phyloP scores from a whole-genome alignment of 2,113 vertebrate species.

The Steatornis caripensis region DNA sequence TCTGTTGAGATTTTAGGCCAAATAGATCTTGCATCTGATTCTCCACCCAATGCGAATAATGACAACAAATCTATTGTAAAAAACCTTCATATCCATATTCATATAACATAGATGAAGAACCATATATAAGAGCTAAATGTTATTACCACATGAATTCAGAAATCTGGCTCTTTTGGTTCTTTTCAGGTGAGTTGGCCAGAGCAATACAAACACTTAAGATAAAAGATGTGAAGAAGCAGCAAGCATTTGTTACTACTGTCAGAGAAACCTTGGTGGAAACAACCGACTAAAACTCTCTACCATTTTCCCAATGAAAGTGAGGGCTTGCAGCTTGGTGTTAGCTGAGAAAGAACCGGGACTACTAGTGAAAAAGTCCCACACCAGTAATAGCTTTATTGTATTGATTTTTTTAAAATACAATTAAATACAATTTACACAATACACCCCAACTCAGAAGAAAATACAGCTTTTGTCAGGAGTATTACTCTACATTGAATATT shows the following conservation, averaged over 20 bases:
- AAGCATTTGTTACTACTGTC: not conserved
- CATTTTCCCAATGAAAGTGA: not conserved
- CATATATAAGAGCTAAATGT: not conserved
- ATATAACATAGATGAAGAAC: not conserved
- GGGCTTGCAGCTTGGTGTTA: not conserved
- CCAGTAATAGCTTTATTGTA: not conserved
- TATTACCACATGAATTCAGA: not conserved
- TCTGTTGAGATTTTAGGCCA: not conserved
- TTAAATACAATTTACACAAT: not conserved
- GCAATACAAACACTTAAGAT: not conserved
- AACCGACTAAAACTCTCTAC: not conserved
- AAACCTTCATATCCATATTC: not conserved
- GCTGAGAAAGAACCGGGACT: not conserved
- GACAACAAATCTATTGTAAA: not conserved
- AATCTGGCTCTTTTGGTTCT: not conserved
- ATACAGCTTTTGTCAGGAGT: not conserved
- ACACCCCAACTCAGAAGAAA: not conserved
- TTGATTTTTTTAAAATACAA: not conserved
- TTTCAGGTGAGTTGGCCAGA: not conserved
- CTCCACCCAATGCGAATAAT: not conserved
- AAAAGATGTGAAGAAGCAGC: not conserved
- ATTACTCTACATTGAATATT: not conserved
- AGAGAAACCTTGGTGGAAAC: not conserved
- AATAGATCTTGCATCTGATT: not conserved
- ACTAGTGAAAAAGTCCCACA: not conserved